Evolutionary conservation across 2,888 invertebrate genomes (phyloP).

Genomic region (Selenia dentaria): DNA sequence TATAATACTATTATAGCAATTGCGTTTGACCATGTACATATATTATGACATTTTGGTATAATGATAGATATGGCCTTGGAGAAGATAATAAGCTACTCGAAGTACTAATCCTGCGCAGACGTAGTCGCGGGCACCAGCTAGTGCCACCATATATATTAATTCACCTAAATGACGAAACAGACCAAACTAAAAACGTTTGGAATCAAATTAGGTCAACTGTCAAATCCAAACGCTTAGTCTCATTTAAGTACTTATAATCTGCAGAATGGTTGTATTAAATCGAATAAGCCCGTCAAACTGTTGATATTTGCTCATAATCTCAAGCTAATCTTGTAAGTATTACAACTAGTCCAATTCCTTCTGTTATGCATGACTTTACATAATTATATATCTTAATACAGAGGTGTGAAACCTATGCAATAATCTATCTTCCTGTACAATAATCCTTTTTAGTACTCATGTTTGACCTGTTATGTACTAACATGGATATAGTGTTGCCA

Average conservation of each 20-base stretch:
- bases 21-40: too few species aligned
- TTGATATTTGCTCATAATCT: slow-evolving; percentile 15
- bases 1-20: too few species aligned
- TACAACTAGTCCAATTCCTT: slow-evolving; percentile 11
- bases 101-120: too few species aligned
- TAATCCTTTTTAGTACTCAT: slow-evolving; percentile 16
- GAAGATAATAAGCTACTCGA: too few species aligned
- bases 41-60: too few species aligned
- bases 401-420: slow-evolving; percentile 28
- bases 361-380: slow-evolving; percentile 21
- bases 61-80: too few species aligned
- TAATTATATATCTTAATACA: slow-evolving; percentile 19
- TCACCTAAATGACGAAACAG: too few species aligned
- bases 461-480: background rate
- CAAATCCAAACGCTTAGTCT: background rate
- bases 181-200: too few species aligned
- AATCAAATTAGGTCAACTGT: background rate
- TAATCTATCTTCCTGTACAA: slow-evolving; percentile 28
- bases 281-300: slow-evolving; percentile 11
- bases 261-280: slow-evolving; percentile 4
- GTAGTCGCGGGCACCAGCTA: too few species aligned
- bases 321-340: background rate
- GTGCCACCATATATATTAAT: too few species aligned
- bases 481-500: background rate
- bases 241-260: background rate